Conservation (phyloP, 1,140 invertebrate species). For the Pogonus chalceus region DNA sequence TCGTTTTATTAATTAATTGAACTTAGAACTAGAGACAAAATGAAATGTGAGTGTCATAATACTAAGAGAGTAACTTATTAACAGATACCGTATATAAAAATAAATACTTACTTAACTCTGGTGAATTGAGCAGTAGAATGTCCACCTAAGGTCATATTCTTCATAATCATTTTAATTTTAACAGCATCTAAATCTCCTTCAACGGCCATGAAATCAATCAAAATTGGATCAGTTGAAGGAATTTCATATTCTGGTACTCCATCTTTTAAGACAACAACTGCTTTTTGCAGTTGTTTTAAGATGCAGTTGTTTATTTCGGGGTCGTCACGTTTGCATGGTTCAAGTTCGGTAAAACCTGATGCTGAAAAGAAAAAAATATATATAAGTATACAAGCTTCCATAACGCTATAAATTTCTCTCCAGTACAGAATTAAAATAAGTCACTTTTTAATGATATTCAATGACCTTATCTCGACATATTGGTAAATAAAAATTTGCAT, state of each 20-base stretch:
- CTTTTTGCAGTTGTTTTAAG: conserved; percentile 32
- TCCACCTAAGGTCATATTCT: neutral
- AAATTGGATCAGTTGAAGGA: conserved; percentile 35
- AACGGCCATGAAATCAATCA: neutral
- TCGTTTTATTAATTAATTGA: too few relatives aligned
- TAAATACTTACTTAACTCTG: conserved; percentile 1
- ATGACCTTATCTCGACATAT: too few relatives aligned
- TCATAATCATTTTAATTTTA: conserved; percentile 3
- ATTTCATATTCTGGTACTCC: conserved; percentile 38
- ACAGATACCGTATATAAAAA: neutral
- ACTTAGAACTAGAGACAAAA: too few relatives aligned
- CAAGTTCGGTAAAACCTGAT: too few relatives aligned
- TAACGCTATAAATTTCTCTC: too few relatives aligned
- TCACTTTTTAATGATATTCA: too few relatives aligned
- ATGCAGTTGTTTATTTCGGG: conserved; percentile 38
- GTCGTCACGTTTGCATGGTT: conserved; percentile 39
- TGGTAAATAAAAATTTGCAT: too few relatives aligned
- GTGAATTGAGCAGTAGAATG: neutral
- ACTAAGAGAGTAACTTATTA: too few relatives aligned
- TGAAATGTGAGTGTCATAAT: too few relatives aligned
- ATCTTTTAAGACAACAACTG: conserved; percentile 36
- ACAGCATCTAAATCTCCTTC: neutral
- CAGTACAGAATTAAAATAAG: too few relatives aligned
- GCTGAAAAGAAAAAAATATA: too few relatives aligned
- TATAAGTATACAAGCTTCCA: too few relatives aligned